A percentile compares a stretch with the other conserved stretches of the same genome.
phyloP scores from a whole-genome alignment of 2,113 vertebrate genomes.

The Urocolius indicus region DNA sequence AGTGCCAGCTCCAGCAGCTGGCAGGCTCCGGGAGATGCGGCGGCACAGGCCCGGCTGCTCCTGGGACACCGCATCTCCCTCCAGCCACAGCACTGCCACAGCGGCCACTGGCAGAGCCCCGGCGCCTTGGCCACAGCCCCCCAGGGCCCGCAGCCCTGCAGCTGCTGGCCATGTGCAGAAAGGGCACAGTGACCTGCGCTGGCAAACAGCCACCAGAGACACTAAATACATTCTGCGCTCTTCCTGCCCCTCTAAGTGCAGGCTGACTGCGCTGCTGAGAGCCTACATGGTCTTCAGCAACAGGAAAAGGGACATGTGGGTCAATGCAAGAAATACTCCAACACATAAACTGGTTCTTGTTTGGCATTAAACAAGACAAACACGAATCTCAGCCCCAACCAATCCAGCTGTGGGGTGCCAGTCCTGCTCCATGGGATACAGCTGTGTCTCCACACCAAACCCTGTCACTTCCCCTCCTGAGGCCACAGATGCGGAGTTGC shows the following conservation, averaged over 20 bases:
- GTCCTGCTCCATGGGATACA: not conserved
- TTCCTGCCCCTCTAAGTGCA: not conserved
- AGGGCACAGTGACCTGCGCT: accelerated
- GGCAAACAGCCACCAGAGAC: not conserved
- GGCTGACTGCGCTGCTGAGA: not conserved
- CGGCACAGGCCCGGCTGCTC: not conserved
- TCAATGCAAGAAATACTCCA: not conserved
- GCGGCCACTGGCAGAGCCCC: not conserved
- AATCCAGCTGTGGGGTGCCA: not conserved
- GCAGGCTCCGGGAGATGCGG: not conserved
- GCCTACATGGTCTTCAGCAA: not conserved
- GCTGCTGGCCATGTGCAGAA: not conserved
- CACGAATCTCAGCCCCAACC: not conserved
- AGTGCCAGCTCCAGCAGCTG: not conserved
- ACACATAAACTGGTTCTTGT: not conserved
- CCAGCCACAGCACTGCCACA: not conserved
- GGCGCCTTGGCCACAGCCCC: not conserved
- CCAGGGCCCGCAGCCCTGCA: not conserved
- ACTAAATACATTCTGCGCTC: not conserved
- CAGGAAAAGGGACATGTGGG: not conserved
- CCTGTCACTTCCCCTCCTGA: not conserved
- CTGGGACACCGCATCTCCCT: not conserved
- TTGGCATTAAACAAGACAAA: not conserved
- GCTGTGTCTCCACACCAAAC: not conserved
- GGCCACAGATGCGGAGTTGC: not conserved